Conservation (phyloP, 2,113 vertebrate species). For the Colistium nudipinnis region DNA sequence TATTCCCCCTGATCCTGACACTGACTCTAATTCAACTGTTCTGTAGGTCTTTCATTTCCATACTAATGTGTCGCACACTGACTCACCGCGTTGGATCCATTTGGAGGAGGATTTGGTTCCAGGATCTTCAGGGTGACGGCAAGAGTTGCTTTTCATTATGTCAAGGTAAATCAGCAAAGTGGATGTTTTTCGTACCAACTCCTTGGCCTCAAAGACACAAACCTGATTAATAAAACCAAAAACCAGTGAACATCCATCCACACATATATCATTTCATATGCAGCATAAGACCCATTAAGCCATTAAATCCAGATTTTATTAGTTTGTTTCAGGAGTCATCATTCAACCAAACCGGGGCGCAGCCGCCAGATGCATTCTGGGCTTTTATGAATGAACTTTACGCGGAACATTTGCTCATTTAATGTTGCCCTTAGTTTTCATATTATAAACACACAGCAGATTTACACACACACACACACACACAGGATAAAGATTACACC, state of each 20-base stretch:
- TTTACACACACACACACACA: slow-evolving; percentile 2
- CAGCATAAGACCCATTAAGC: not conserved
- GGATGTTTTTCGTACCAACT: no score
- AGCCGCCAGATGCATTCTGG: not conserved
- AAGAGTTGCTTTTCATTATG: no score
- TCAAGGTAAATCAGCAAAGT: no score
- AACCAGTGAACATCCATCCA: no score
- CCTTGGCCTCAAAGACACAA: no score
- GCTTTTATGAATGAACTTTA: not conserved
- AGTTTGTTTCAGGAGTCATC: not conserved
- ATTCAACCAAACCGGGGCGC: not conserved
- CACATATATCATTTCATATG: not conserved
- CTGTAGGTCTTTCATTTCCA: slow-evolving; percentile 56
- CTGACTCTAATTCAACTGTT: slow-evolving; percentile 39
- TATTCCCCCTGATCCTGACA: slow-evolving; percentile 13
- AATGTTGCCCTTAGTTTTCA: not conserved
- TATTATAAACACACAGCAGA: not conserved
- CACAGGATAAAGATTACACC: not conserved
- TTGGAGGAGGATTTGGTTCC: not conserved
- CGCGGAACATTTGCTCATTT: not conserved
- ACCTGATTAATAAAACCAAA: no score
- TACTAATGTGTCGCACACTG: slow-evolving; percentile 40
- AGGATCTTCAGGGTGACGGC: not conserved
- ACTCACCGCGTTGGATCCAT: slow-evolving; percentile 1
- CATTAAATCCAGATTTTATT: no score